Evolutionary conservation across 2,888 invertebrate species (phyloP).

Genomic region (Lasioglossum lativentre): DNA sequence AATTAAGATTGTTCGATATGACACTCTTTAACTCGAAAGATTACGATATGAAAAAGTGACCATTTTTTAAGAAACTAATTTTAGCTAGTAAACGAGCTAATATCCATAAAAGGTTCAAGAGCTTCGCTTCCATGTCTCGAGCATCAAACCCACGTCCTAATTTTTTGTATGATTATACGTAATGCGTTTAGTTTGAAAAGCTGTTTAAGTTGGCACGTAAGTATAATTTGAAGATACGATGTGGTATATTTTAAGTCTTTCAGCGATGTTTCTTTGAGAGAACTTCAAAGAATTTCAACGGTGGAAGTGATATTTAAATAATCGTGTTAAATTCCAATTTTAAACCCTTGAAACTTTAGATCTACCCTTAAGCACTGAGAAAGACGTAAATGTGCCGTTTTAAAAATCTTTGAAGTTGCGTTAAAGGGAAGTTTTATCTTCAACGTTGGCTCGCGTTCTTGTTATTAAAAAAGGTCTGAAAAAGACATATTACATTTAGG

Average conservation of each 20-base stretch:
- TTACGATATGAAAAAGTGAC: background rate
- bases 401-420: background rate
- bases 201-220: background rate
- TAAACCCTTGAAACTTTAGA: background rate
- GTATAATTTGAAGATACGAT: background rate
- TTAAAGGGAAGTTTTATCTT: background rate
- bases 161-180: background rate
- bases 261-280: background rate
- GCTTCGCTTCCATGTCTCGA: background rate
- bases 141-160: background rate
- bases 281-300: background rate
- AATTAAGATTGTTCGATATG: background rate
- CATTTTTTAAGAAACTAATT: background rate
- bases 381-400: background rate
- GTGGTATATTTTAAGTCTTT: background rate
- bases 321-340: background rate
- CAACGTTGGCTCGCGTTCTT: background rate
- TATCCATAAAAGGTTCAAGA: background rate
- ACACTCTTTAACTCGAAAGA: no score
- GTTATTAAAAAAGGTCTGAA: background rate
- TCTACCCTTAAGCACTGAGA: background rate
- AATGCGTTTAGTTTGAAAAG: background rate
- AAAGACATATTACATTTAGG: background rate
- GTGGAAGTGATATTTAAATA: constrained; percentile 17
- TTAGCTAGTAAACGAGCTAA: background rate